Evolutionary conservation across 2,113 vertebrate genomes (phyloP), one percentile per base, ranked within the genome.

Genomic region (Thermophis baileyi): DNA sequence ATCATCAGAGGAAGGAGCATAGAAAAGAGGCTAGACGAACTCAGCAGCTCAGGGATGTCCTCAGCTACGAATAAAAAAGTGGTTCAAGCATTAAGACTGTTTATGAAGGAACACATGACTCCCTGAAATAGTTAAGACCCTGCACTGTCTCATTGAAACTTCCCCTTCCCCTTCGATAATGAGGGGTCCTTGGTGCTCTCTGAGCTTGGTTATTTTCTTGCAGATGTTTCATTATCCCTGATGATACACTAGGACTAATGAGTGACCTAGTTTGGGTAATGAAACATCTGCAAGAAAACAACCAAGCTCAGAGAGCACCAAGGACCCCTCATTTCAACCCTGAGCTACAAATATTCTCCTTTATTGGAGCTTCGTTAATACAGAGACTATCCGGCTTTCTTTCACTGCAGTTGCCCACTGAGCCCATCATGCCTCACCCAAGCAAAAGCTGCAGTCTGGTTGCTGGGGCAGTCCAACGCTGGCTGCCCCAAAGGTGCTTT

Each of bases 1-100:
- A 99, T 98, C 95, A 99, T 99, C 87, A 99, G 99, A 25, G 99
- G 99, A 96, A 99, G 98, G 93, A 99, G 98, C 99, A 99, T 99
- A 93, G 99, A 99, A 97, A 99, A 99, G 12, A 99, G 98, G 96
- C 99, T 99, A 97, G 99, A 99, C 92, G 99, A 99, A 95, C 99
- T 99, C 93, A 99, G 97, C 85, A 99, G 97, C 96, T 99, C 99
- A 94, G 99, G 99, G 98, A 99, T 99, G 96, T 99, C 99, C 95
- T 99, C 99, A 96, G 98, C 99, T 99, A 96, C 91, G 97, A 1
- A 50, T 44, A 12, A 35, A 57, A 91, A 85, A 95, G 60, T 49
- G 25, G 95, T 93, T 96, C 18, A 95, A 94, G 96, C 91, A 95
- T 51, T 44, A 44, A 81, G 69, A 35, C 91, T 88, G 88, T 86